phyloP scores from a whole-genome alignment of 2,888 invertebrate genomes.

The Spialia ferax region DNA sequence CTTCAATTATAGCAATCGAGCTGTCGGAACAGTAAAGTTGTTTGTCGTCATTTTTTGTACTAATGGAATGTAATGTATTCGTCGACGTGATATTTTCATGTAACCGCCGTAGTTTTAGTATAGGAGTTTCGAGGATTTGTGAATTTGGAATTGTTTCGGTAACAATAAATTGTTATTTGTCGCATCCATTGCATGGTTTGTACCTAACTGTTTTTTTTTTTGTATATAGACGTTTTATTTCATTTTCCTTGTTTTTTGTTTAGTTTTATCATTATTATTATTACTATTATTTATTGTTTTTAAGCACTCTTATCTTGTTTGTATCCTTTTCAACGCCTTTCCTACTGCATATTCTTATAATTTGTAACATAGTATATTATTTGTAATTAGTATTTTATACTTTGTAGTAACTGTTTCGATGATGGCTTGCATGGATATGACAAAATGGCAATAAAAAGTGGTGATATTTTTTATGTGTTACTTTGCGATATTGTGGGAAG shows the following conservation, averaged over 20 bases:
- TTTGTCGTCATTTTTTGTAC: conserved; percentile 57
- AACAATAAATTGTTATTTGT: conserved; percentile 55
- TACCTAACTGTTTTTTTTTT: conserved; percentile 45
- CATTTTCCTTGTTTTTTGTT: conserved; percentile 47
- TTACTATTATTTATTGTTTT: conserved; percentile 45
- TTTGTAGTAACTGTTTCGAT: conserved; percentile 37
- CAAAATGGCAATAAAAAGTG: conserved; percentile 55
- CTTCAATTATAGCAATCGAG: conserved; percentile 72
- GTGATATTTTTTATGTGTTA: conserved; percentile 75
- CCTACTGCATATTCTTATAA: conserved; percentile 43
- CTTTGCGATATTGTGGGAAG: conserved; percentile 52
- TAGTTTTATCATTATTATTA: conserved; percentile 38
- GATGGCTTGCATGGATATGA: conserved; percentile 57
- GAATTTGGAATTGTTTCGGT: conserved; percentile 69
- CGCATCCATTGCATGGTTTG: conserved; percentile 58
- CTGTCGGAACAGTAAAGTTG: conserved; percentile 12
- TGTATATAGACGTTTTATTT: conserved; percentile 65
- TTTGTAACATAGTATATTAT: conserved; percentile 47
- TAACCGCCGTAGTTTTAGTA: conserved; percentile 66
- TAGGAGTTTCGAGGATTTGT: conserved; percentile 50
- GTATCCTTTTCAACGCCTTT: conserved; percentile 30
- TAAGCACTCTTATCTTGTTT: conserved; percentile 48
- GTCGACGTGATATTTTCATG: conserved; percentile 80
- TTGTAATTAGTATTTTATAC: conserved; percentile 44
- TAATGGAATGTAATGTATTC: conserved; percentile 77